Conservation (phyloP, 2,888 invertebrate species). For the Oxytorus armatus region DNA sequence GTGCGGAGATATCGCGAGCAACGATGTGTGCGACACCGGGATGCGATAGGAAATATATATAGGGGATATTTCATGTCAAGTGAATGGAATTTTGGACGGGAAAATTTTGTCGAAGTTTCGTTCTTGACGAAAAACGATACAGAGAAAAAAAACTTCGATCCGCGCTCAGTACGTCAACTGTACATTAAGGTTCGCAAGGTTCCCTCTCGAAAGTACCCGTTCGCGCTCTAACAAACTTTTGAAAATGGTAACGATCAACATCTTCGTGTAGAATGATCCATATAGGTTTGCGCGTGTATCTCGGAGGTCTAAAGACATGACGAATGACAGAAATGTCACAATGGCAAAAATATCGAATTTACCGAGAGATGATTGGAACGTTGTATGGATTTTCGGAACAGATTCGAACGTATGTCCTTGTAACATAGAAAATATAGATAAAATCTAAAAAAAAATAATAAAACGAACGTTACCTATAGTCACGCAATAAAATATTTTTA, state of each 20-base stretch:
- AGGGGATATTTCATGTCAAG: neutral
- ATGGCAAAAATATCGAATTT: slow-evolving; percentile 21
- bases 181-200: too few relatives aligned
- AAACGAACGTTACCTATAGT: neutral
- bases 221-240: neutral
- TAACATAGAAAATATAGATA: neutral
- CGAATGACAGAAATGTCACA: slow-evolving; percentile 21
- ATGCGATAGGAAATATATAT: neutral
- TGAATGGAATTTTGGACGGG: neutral
- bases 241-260: too few relatives aligned
- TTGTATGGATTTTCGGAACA: neutral
- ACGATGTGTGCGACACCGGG: neutral
- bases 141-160: too few relatives aligned
- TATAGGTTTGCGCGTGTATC: neutral
- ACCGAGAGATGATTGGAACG: neutral
- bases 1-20: neutral
- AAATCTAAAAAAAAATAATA: neutral
- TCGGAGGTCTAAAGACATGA: neutral
- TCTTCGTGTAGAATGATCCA: neutral
- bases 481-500: too few relatives aligned
- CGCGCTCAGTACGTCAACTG: too few relatives aligned
- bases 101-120: neutral
- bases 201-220: too few relatives aligned
- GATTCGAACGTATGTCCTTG: neutral
- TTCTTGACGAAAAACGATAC: too few relatives aligned